These are phyloP conservation scores for Drosophila sturtevanti DNA, from an alignment of 1,140 invertebrate species.

Conservation along the genomic window DNA sequence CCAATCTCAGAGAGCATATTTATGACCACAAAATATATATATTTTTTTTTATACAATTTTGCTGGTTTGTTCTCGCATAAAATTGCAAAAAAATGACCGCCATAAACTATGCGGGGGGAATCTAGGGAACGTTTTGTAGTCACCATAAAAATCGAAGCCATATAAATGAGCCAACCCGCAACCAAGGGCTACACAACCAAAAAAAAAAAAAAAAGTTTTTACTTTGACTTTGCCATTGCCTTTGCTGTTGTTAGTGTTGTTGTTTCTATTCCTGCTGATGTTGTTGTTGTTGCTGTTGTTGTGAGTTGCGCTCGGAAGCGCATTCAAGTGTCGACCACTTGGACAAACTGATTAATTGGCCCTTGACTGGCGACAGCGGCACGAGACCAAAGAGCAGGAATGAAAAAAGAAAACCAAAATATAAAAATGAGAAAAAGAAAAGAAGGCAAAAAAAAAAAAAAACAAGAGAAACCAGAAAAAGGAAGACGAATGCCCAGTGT, in stretches of 20 bases:
- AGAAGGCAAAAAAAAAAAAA: neutral
- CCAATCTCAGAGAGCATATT: slow-evolving; percentile 68
- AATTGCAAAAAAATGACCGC: slow-evolving; percentile 46
- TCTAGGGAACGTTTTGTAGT: slow-evolving; percentile 32
- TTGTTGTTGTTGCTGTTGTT: neutral
- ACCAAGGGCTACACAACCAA: slow-evolving; percentile 1
- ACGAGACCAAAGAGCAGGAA: slow-evolving; percentile 17
- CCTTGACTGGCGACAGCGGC: slow-evolving; percentile 44
- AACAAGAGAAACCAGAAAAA: neutral
- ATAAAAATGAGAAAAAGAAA: neutral
- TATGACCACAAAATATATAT: slow-evolving; percentile 64
- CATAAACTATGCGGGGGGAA: slow-evolving; percentile 56
- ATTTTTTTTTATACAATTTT: slow-evolving; percentile 66
- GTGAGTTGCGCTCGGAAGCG: neutral
- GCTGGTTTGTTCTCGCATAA: slow-evolving; percentile 14
- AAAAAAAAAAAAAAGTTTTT: slow-evolving; percentile 22
- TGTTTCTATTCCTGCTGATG: slow-evolving; percentile 23
- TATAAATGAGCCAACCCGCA: slow-evolving; percentile 69
- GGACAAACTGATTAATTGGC: slow-evolving; percentile 73
- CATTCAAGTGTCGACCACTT: slow-evolving; percentile 46
- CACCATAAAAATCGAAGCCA: slow-evolving; percentile 72
- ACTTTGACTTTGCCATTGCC: slow-evolving; percentile 15
- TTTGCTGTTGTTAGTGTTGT: neutral
- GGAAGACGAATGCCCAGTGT: slow-evolving; percentile 2
- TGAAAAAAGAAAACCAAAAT: neutral